Evolutionary conservation across 2,797 vertebrate species (phyloP).

Genomic region (Malacoraja senta): DNA sequence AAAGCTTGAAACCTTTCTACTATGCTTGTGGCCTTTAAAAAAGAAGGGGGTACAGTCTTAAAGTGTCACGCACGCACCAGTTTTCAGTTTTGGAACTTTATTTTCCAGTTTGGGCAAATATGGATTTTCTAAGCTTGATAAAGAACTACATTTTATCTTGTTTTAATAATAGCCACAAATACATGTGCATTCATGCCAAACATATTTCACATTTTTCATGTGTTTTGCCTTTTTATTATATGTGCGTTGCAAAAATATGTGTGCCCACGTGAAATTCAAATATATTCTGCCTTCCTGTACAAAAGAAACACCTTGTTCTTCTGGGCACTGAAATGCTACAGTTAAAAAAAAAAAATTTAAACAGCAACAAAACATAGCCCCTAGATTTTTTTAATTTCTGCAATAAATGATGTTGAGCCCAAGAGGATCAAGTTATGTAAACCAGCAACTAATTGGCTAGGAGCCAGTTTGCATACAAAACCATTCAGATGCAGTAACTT

Average conservation of each 20-base stretch:
- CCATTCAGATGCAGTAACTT: slow-evolving; percentile 76
- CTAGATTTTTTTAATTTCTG: neutral
- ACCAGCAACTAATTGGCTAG: slow-evolving; percentile 91
- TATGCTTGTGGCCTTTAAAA: neutral
- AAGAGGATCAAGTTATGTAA: slow-evolving; percentile 90
- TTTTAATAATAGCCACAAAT: neutral
- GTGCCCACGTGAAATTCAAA: neutral
- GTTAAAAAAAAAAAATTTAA: neutral
- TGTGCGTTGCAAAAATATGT: neutral
- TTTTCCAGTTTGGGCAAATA: neutral
- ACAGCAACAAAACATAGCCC: neutral
- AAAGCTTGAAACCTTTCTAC: neutral
- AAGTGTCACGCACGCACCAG: neutral
- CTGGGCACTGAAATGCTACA: neutral
- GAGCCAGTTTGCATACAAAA: slow-evolving; percentile 89
- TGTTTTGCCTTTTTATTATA: neutral
- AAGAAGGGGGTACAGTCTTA: too few relatives aligned
- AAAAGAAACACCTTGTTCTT: slow-evolving; percentile 43
- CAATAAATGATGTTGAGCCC: slow-evolving; percentile 56
- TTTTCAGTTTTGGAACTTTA: neutral
- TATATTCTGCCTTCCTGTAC: neutral
- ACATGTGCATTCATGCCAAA: too few relatives aligned
- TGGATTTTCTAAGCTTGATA: neutral
- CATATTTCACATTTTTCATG: neutral
- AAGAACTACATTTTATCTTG: neutral